phyloP scores from a whole-genome alignment of 2,113 vertebrate species.

The Cricetomys ansorgei region DNA sequence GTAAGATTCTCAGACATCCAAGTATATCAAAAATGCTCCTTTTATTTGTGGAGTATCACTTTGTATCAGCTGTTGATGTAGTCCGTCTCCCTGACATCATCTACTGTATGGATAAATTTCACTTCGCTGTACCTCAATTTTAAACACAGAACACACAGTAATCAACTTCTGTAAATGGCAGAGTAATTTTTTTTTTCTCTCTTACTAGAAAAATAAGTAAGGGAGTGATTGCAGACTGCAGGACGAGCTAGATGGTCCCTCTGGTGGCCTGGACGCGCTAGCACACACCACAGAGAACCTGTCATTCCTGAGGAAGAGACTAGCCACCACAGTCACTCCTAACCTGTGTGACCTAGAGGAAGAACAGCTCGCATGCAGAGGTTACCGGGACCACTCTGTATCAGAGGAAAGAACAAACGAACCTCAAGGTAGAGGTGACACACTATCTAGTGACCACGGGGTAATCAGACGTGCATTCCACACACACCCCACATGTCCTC shows the following conservation, averaged over 20 bases:
- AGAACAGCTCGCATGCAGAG: too few species aligned
- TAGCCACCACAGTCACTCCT: background rate
- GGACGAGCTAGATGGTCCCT: conserved; percentile 12
- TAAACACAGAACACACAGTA: conserved; percentile 13
- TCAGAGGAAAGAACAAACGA: background rate
- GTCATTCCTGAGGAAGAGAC: background rate
- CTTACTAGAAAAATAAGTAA: background rate
- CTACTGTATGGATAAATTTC: background rate
- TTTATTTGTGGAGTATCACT: background rate
- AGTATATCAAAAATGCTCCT: background rate
- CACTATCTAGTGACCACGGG: background rate
- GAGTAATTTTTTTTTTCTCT: background rate
- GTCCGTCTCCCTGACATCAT: background rate
- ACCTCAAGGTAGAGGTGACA: background rate
- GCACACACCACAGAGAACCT: background rate
- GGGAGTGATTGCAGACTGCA: background rate
- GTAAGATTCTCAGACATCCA: background rate
- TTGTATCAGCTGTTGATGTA: background rate
- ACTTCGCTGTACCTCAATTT: background rate
- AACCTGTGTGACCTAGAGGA: background rate
- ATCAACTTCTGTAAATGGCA: background rate
- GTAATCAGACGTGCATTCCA: too few species aligned
- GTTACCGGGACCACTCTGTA: background rate
- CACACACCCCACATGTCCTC: fast-evolving
- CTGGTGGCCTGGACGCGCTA: conserved; percentile 4